phyloP scores from a whole-genome alignment of 2,888 invertebrate species.

The Dolichopus griseipennis region DNA sequence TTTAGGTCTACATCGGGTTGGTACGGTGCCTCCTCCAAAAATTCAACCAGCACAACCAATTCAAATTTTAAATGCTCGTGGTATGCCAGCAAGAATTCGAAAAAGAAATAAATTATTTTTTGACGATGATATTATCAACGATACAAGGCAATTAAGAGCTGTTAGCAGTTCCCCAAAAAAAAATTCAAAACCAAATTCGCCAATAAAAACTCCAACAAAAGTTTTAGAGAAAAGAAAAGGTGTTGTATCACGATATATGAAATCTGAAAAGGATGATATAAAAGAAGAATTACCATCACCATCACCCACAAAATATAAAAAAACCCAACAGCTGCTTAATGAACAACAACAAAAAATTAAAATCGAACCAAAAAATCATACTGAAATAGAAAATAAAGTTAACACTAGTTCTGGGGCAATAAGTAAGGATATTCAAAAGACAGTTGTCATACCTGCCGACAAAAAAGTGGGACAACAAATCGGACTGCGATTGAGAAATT shows the following conservation, averaged over 20 bases:
- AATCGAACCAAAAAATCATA: conserved; percentile 12
- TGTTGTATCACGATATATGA: conserved; percentile 42
- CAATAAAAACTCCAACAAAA: conserved; percentile 47
- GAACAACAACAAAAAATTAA: conserved; percentile 18
- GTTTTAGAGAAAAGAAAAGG: conserved; percentile 44
- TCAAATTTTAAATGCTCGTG: conserved; percentile 74
- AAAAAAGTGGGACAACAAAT: conserved; percentile 82
- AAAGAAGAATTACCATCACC: conserved; percentile 16
- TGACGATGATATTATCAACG: conserved; percentile 80
- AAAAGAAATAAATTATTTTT: conserved; percentile 84
- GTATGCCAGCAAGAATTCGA: conserved; percentile 83
- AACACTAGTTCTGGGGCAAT: not conserved
- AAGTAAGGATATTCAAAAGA: not conserved
- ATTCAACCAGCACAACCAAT: conserved; percentile 61
- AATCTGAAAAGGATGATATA: conserved; percentile 28
- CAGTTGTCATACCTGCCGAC: conserved; percentile 53
- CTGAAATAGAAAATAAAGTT: not conserved
- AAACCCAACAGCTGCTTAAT: conserved; percentile 8
- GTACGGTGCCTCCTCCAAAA: conserved; percentile 62
- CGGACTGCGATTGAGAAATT: conserved; percentile 79
- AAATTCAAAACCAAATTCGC: conserved; percentile 43
- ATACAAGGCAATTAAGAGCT: conserved; percentile 61
- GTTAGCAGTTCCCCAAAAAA: conserved; percentile 44
- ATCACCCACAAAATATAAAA: not conserved
- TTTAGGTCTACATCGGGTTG: conserved; percentile 71